phyloP scores from a whole-genome alignment of 2,113 vertebrate genomes.

The Tetrao urogallus region DNA sequence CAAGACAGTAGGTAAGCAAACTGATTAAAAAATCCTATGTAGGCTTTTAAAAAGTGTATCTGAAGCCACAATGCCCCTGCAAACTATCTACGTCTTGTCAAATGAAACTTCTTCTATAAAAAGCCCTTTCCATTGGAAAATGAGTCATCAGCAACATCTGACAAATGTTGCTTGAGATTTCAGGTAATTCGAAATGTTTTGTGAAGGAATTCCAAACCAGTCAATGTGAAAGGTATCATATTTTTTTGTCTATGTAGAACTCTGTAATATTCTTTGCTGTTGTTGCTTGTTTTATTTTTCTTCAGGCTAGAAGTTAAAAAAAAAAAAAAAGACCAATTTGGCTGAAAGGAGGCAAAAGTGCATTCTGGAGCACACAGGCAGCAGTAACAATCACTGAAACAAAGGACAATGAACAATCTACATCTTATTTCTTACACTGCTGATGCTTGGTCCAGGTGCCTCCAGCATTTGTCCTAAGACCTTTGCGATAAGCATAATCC shows the following conservation, averaged over 20 bases:
- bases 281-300: background rate
- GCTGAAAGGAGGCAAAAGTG: background rate
- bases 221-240: background rate
- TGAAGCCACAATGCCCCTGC: background rate
- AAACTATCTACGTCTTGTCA: background rate
- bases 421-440: background rate
- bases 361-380: background rate
- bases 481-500: background rate
- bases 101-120: background rate
- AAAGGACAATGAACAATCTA: background rate
- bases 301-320: background rate
- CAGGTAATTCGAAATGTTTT: background rate
- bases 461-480: background rate
- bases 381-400: background rate
- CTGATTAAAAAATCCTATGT: background rate
- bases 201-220: background rate
- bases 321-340: background rate
- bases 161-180: background rate
- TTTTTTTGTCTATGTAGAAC: background rate
- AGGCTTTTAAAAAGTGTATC: background rate
- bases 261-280: background rate
- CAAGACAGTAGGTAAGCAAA: background rate
- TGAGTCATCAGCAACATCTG: fast-evolving
- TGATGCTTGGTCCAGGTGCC: background rate
- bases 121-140: background rate